Evolutionary conservation across 2,888 invertebrate species (phyloP).

Genomic region (Eupithecia centaureata): DNA sequence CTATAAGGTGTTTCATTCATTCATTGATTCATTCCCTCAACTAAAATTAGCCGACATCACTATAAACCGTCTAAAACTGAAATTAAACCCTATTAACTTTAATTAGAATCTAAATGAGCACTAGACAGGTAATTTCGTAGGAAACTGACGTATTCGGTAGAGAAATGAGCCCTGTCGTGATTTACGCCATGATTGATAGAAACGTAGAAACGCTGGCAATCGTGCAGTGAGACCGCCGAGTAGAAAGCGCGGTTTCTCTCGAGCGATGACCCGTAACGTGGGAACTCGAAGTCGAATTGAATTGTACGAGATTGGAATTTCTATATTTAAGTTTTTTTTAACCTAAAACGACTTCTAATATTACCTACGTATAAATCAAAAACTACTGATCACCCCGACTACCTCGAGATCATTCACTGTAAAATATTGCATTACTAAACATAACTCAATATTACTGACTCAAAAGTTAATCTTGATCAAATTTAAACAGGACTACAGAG

Average conservation of each 20-base stretch:
- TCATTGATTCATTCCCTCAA: too few relatives aligned
- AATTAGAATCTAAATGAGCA: slow-evolving; percentile 1
- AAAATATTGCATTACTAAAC: too few relatives aligned
- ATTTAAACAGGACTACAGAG: too few relatives aligned
- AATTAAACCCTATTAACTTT: neutral
- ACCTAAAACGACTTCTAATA: too few relatives aligned
- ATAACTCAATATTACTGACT: too few relatives aligned
- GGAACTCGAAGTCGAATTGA: slow-evolving; percentile 33
- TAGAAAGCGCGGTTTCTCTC: slow-evolving; percentile 67
- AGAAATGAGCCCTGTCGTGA: slow-evolving; percentile 50
- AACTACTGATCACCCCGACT: too few relatives aligned
- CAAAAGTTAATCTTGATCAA: too few relatives aligned
- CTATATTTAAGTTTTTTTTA: too few relatives aligned
- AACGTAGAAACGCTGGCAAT: slow-evolving; percentile 52
- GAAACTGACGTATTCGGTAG: slow-evolving; percentile 33
- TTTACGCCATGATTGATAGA: slow-evolving; percentile 62
- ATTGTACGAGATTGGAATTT: neutral
- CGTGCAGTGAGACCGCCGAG: slow-evolving; percentile 54
- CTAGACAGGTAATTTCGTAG: slow-evolving; percentile 7
- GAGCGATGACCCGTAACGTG: slow-evolving; percentile 18
- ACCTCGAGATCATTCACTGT: too few relatives aligned
- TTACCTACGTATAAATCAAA: too few relatives aligned
- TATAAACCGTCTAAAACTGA: neutral
- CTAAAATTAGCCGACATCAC: neutral
- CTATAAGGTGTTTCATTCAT: too few relatives aligned